Base-by-base conservation (phyloP, 2,888 invertebrate genomes). In the Melanostoma scalare region DNA sequence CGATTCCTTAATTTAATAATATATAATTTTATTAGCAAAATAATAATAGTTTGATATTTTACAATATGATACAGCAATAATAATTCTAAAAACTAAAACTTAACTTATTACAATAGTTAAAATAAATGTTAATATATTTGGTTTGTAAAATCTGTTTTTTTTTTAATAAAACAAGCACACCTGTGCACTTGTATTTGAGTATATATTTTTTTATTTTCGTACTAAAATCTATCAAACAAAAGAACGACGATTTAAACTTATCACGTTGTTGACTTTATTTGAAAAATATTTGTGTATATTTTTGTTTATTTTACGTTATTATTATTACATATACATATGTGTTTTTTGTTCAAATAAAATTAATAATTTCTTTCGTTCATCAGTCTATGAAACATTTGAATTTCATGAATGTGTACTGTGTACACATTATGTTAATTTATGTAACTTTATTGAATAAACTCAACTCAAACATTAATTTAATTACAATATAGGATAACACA, bases 311-410 rank as follows among this genome's bases (percentile, higher is more conserved):
- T 46, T 50, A 46, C 20, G 20, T 1, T 20, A 20, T 20, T 20
- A 20, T 36, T 36, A 10, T 36, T 36, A 20, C 3, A 33, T 40
- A 60, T 60, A 36, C 30, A 61, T 38, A 31, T 46, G 31, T 38
- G 20, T 20, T 20, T 20, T 20, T 20, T 20, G 20, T 48, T 42
- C 40, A 56, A 56, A 55, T 55, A 40, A 65, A 79, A 35, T 63
- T 30, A 42, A 60, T 44, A 50, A 50, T 72, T 67, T 73, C 56
- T 46, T 69, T 76, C 63, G 71, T 48, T 71, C 71, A 69, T 80
- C 80, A 81, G 76, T 85, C 76, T 82, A 69, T 69, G 78, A 77
- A 82, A 73, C 58, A 81, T 56, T 63, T 55, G 60, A 65, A 80
- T 71, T 65, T 65, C 56, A 81, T 50, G 67, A 67, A 76, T 81